Percentiles rank a stretch among this genome's conserved stretches.
phyloP scores from a whole-genome alignment of 30 jellyfish, hydroid and myxozoan species.

The Hydractinia symbiolongicarpus region DNA sequence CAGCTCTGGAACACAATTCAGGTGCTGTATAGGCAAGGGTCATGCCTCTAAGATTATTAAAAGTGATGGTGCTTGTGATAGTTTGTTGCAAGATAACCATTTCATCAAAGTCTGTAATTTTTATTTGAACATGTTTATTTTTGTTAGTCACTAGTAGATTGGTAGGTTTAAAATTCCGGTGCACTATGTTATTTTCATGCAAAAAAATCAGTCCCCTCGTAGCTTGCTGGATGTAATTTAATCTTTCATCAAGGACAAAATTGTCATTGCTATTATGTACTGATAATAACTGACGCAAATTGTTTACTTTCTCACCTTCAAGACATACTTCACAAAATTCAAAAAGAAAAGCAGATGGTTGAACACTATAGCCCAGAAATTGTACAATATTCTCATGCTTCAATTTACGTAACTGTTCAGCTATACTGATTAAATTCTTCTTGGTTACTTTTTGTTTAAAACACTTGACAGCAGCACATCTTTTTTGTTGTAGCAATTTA shows the following conservation, averaged over 20 bases:
- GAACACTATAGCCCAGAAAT: slow-evolving; percentile 20
- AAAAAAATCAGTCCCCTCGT: slow-evolving; percentile 16
- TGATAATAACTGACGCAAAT: slow-evolving; percentile 8
- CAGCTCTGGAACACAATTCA: slow-evolving; percentile 16
- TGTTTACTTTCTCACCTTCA: slow-evolving; percentile 10
- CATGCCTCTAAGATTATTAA: slow-evolving; percentile 13
- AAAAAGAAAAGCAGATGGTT: slow-evolving; percentile 31
- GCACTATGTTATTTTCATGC: slow-evolving; percentile 25
- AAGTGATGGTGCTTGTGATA: slow-evolving; percentile 15
- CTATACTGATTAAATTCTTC: slow-evolving; percentile 6
- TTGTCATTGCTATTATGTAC: neutral
- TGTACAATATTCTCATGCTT: slow-evolving; percentile 20
- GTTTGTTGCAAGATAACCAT: slow-evolving; percentile 17
- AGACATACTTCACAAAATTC: slow-evolving; percentile 23
- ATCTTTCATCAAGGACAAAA: slow-evolving; percentile 21
- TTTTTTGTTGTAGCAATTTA: slow-evolving; percentile 1
- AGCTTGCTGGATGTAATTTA: slow-evolving; percentile 19
- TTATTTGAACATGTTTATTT: slow-evolving; percentile 5
- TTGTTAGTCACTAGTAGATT: slow-evolving; percentile 29
- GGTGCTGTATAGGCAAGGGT: slow-evolving; percentile 38
- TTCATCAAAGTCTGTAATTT: slow-evolving; percentile 31
- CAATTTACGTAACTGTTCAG: slow-evolving; percentile 13
- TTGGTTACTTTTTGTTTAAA: slow-evolving; percentile 15
- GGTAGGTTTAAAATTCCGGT: slow-evolving; percentile 26
- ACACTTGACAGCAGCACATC: slow-evolving; percentile 24